Evolutionary conservation across 1,140 invertebrate species (phyloP), one percentile per base, ranked within the genome.

Genomic region (Drosophila ananassae): DNA sequence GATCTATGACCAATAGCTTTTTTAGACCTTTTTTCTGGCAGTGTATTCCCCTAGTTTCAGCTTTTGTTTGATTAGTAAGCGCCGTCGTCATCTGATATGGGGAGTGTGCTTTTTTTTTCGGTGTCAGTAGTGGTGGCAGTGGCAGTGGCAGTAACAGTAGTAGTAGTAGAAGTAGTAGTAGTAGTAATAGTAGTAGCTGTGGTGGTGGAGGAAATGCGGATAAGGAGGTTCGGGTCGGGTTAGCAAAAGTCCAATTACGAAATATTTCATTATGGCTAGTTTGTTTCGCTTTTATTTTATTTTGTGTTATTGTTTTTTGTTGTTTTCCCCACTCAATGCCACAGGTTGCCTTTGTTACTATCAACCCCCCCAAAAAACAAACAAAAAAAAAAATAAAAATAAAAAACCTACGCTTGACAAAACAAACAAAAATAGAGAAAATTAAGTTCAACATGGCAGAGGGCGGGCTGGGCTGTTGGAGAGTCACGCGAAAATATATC

Each of bases 381-480:
- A 48, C 55, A 66, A 62, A n/a, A 46, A 30, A 50, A n/a, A 46
- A 32, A 46, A 30, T 13, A 39, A 21, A 10, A 34, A 63, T 50
- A 12, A 28, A 17, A 30, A 67, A 64, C 44, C 63, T 52, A 67
- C 63, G 62, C 63, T 63, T 63, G 58, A 67, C 63, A 63, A 63
- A 67, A 63, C 63, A 63, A 63, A 32, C 10, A 62, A 54, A 47
- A 13, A 46, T 22, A 62, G 44, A 44, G 50, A 56, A 56, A 68
- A 68, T 69, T 69, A 68, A 68, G 63, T 69, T 48, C 68, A 69
- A 68, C 63, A 68, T 68, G 66, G 17, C 62, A 68, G 62, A 24
- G 34, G 34, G 17, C 17, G 17, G 17, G 17, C 17, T 8, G 8
- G 30, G 34, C 10, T 10, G 34, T 10, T 37, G 34, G 34, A 37